Base-by-base conservation (phyloP, 2,113 vertebrate genomes). In the Scophthalmus maximus region DNA sequence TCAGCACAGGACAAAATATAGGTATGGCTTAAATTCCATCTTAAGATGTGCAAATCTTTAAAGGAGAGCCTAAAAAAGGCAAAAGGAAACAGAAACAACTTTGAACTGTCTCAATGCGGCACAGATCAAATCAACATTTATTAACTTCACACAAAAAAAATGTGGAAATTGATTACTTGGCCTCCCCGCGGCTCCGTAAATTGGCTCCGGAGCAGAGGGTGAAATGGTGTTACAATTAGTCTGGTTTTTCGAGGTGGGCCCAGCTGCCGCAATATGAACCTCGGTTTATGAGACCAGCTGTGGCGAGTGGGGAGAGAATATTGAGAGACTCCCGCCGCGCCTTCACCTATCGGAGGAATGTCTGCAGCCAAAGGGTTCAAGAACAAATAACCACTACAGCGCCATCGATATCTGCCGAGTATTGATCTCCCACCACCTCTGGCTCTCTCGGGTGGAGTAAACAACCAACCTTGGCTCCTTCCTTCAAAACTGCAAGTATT, bases 251-350 rank as follows among this genome's bases (percentile, higher is more conserved):
- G 77, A 68, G 68, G 51, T 77, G 81, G 46, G 27, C 64, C 58
- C 90, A 86, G 84, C 87, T 89, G 88, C 66, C 76, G 85, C 82
- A 84, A 88, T 49, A 74, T 74, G 77, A 89, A 84, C 81, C 82
- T 67, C n/a, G 46, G 47, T 81, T 78, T 77, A 70, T 63, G 58
- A 63, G 75, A 84, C 74, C 90, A 87, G 86, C 88, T 89, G 88
- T 74, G 70, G 46, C 64, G 51, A 66, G 29, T 12, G 65, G 34
- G 26, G 40, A 29, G 64, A 32, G 56, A 64, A 53, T 76, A 75
- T 53, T 15, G 53, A 81, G 55, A 60, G 65, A 47, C 63, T 50
- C 56, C 42, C 49, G 34, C 53, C 55, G 29, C 29, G 78, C 70
- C 75, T 76, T 74, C 65, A 79, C 74, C 69, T 76, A 79, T 47